Percentiles rank a stretch among this genome's conserved stretches.
Conservation (phyloP, 1,140 invertebrate genomes). For the Amyelois transitella region DNA sequence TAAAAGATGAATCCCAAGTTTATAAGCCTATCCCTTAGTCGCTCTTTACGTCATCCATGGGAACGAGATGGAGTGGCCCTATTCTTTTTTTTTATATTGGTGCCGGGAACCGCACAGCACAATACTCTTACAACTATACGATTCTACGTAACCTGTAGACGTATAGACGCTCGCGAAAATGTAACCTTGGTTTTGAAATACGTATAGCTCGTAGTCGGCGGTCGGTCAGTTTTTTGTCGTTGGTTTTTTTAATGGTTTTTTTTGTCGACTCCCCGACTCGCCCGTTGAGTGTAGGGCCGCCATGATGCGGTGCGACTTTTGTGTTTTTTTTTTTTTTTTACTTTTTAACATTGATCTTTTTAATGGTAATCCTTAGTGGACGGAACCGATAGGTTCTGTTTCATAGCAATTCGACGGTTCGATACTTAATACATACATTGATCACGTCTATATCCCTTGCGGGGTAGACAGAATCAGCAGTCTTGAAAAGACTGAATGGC, state of each 20-base stretch:
- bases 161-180: constrained; percentile 30
- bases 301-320: constrained; percentile 9
- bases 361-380: background rate
- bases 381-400: background rate
- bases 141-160: no score
- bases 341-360: background rate
- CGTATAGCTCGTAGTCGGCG: constrained; percentile 19
- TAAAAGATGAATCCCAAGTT: no score
- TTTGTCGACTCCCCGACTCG: background rate
- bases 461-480: no score
- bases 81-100: no score
- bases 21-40: no score
- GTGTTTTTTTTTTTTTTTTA: constrained; percentile 15
- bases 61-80: no score
- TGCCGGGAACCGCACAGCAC: no score
- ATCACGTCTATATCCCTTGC: no score
- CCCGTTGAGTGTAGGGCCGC: background rate
- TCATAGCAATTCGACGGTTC: background rate
- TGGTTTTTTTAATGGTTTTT: constrained; percentile 8
- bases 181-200: constrained; percentile 44
- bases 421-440: no score
- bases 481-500: no score
- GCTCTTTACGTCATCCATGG: no score
- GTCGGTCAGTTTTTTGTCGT: constrained; percentile 16
- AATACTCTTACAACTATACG: no score